A percentile compares a stretch with the other conserved stretches of the same genome.
Evolutionary conservation across 2,888 invertebrate genomes (phyloP).

Genomic region (Strigamia maritima): DNA sequence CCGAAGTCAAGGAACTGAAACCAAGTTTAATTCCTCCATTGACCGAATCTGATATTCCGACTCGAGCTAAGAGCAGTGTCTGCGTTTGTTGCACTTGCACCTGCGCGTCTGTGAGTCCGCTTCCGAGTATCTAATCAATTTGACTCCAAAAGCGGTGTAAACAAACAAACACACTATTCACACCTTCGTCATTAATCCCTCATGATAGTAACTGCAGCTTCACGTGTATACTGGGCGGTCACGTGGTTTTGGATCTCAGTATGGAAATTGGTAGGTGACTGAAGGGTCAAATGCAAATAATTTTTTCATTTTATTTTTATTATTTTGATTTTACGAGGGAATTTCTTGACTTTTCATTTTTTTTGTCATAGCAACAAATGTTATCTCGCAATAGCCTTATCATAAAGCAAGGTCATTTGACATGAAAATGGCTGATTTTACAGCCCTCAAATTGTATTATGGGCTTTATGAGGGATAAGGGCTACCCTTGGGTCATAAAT

Average conservation of each 20-base stretch:
- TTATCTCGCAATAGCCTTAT: not conserved
- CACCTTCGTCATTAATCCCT: not conserved
- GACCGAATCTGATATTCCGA: not conserved
- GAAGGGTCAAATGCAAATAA: not conserved
- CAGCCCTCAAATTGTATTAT: not conserved
- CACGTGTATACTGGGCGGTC: not conserved
- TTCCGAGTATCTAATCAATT: not conserved
- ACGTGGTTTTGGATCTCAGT: constrained; percentile 12
- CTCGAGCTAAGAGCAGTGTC: no score
- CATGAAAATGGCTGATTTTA: not conserved
- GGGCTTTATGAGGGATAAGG: not conserved
- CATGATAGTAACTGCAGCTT: constrained; percentile 18
- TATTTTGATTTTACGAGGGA: not conserved
- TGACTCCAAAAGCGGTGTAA: not conserved
- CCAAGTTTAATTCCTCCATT: constrained; percentile 26
- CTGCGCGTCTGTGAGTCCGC: not conserved
- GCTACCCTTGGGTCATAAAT: not conserved
- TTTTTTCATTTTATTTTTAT: no score
- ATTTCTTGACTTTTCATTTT: no score
- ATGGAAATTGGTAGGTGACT: not conserved
- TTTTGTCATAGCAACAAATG: not conserved
- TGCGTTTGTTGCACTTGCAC: constrained; percentile 1
- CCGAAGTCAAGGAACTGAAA: constrained; percentile 10
- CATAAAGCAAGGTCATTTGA: not conserved
- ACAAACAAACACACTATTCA: not conserved